Evolutionary conservation across 2,888 invertebrate species (phyloP), one percentile per base, ranked within the genome.

Genomic region (Vanessa cardui): DNA sequence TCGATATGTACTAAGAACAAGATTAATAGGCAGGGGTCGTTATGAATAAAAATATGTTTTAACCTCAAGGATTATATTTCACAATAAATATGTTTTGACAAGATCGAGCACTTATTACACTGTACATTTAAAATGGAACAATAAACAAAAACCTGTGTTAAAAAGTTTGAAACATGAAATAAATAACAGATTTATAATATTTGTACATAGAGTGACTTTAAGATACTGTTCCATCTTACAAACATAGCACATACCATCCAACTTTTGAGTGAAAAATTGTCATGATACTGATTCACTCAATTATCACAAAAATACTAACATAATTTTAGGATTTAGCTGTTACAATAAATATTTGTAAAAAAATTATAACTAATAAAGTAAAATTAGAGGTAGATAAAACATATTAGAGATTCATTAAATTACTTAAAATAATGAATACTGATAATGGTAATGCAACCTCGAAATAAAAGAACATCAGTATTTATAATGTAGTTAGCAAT

Each of bases 81-180:
- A 89, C 82, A 92, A 92, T 92, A 92, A 92, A 92, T 92, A 92
- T 83, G 16, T 88, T 87, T 87, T 91, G 91, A 92, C 90, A 91
- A 91, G 91, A 92, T 87, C 86, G 83, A 89, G 90, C 90, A 86
- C 86, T 90, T 90, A 88, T 81, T 91, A 91, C 90, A 92, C 81
- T 85, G 81, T 84, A 83, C 84, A 84, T 76, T 80, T 72, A 84
- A 79, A 73, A 70, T 73, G 74, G 73, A 75, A 76, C 70, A 74
- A 73, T 68, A 72, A 59, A 69, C 58, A 62, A 69, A 59, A 62
- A 66, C 56, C 59, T 49, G 45, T 52, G 45, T 16, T 44, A 26
- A 45, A 59, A 59, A 26, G 59, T 59, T 18, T 59, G 39, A 15
- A 44, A 54, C 39, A 47, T 56, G 21, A 45, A 56, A 54, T 16